Evolutionary conservation across 1,140 invertebrate genomes (phyloP).

Genomic region (Eubasilissa regina): DNA sequence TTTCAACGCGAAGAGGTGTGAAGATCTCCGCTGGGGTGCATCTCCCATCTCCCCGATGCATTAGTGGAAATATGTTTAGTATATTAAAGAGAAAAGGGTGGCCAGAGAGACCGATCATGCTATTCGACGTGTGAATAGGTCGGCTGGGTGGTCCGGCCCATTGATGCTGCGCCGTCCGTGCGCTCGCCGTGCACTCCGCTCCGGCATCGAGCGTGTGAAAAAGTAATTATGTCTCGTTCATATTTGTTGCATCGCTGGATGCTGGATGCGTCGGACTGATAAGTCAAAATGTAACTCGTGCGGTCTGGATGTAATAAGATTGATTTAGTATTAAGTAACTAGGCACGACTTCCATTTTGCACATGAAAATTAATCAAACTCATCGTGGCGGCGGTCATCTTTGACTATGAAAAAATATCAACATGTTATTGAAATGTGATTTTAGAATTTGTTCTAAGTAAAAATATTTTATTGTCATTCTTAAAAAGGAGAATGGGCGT

Average conservation of each 20-base stretch:
- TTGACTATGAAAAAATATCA: no score
- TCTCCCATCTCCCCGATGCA: conserved; percentile 40
- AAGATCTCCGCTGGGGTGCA: conserved; percentile 29
- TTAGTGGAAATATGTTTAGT: conserved; percentile 46
- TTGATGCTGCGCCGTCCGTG: conserved; percentile 8
- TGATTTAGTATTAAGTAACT: no score
- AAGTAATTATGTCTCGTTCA: conserved; percentile 23
- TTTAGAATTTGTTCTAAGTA: no score
- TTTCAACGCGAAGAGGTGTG: conserved; percentile 59
- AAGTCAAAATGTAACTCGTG: no score
- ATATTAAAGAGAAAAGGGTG: conserved; percentile 43
- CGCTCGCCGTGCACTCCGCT: neutral
- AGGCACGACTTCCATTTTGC: neutral
- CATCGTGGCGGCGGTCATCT: no score
- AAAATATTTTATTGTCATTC: no score
- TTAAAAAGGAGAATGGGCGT: no score
- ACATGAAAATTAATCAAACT: neutral
- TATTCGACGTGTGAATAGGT: conserved; percentile 43
- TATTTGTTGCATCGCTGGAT: neutral
- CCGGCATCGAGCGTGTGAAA: conserved; percentile 32
- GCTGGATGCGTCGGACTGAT: no score
- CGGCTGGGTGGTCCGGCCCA: conserved; percentile 23
- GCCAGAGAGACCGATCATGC: conserved; percentile 28
- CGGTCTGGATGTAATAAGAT: no score
- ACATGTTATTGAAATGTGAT: no score